phyloP scores from a whole-genome alignment of 2,888 invertebrate species.

The Erynnis tages region DNA sequence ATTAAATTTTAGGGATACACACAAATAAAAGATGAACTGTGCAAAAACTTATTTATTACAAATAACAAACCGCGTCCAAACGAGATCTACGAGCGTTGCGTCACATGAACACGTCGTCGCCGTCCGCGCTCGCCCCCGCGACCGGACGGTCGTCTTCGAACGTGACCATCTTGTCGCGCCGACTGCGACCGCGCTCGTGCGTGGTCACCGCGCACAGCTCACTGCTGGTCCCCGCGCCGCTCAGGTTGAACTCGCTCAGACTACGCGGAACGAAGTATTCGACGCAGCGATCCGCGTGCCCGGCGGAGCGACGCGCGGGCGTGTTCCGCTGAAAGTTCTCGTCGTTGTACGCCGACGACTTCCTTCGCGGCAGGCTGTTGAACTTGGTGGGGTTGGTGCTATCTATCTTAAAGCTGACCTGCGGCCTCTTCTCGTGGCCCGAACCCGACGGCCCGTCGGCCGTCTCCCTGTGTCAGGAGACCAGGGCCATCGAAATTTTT shows the following conservation, averaged over 20 bases:
- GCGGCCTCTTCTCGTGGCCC: constrained; percentile 51
- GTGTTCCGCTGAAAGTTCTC: constrained; percentile 84
- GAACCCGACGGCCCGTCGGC: constrained; percentile 59
- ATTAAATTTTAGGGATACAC: neutral
- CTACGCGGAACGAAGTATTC: constrained; percentile 93
- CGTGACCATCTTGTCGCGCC: constrained; percentile 41
- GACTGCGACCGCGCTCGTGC: constrained; percentile 32
- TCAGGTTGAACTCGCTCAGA: constrained; percentile 91
- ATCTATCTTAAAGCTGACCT: constrained; percentile 64
- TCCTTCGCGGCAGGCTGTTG: constrained; percentile 80
- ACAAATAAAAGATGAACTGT: constrained; percentile 22
- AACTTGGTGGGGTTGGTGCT: constrained; percentile 72
- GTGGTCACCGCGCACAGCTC: constrained; percentile 42
- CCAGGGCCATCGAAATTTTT: constrained; percentile 73
- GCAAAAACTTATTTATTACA: constrained; percentile 36
- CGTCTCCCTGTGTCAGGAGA: constrained; percentile 81
- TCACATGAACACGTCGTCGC: constrained; percentile 92
- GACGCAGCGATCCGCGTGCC: constrained; percentile 83
- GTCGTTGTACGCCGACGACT: constrained; percentile 55
- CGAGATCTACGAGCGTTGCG: constrained; percentile 26
- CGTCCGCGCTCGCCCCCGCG: constrained; percentile 58
- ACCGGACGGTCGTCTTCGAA: constrained; percentile 40
- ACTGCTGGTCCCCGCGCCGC: constrained; percentile 77
- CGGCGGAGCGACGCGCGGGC: constrained; percentile 82
- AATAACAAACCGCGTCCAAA: constrained; percentile 37